phyloP scores from a whole-genome alignment of 2,888 invertebrate genomes.

The Endomychus coccineus region DNA sequence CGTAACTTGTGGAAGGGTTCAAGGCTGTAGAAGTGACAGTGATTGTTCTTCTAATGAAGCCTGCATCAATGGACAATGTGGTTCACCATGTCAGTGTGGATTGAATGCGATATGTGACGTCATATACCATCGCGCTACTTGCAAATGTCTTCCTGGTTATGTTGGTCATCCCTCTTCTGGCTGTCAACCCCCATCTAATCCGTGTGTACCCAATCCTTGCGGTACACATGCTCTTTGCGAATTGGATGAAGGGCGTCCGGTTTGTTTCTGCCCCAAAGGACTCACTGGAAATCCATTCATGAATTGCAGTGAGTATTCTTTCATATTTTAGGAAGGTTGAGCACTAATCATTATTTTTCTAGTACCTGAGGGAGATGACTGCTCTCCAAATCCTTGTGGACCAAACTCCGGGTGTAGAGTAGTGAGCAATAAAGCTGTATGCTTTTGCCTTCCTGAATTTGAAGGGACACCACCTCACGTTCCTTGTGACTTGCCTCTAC shows the following conservation, averaged over 20 bases:
- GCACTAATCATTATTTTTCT: conserved; percentile 30
- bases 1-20: conserved; percentile 60
- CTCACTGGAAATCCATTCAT: conserved; percentile 86
- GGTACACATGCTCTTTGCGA: conserved; percentile 80
- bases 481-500: conserved; percentile 63
- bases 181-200: conserved; percentile 68
- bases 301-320: conserved; percentile 73
- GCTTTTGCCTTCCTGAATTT: conserved; percentile 82
- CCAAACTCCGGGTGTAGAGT: conserved; percentile 75
- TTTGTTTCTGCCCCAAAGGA: conserved; percentile 84
- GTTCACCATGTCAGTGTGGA: conserved; percentile 73
- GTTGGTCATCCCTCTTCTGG: conserved; percentile 66
- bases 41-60: conserved; percentile 70
- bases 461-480: conserved; percentile 75
- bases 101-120: conserved; percentile 76
- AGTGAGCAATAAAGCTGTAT: conserved; percentile 66
- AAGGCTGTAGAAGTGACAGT: conserved; percentile 63
- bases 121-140: conserved; percentile 67
- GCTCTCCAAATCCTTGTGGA: conserved; percentile 77
- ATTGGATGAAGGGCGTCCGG: conserved; percentile 75
- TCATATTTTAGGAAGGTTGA: not conserved
- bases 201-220: conserved; percentile 80
- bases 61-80: conserved; percentile 68
- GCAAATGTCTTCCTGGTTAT: conserved; percentile 77
- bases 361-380: conserved; percentile 85